These are phyloP conservation scores for Mormyrus lacerda DNA, from an alignment of 2,113 vertebrate species.

Conservation along the genomic window DNA sequence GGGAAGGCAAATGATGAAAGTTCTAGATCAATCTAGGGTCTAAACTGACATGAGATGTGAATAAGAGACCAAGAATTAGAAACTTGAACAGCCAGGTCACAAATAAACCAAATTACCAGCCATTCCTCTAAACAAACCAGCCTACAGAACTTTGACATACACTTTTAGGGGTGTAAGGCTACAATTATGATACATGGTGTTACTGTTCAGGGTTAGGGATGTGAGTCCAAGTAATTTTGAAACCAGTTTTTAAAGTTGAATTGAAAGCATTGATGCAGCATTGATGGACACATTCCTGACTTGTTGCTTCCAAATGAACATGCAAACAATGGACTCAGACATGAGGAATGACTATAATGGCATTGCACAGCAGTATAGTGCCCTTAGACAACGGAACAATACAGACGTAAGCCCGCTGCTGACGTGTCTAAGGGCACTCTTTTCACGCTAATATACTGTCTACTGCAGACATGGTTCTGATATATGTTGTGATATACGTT, in stretches of 20 bases:
- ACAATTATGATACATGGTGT: background rate
- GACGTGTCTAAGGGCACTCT: background rate
- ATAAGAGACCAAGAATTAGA: background rate
- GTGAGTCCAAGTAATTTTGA: background rate
- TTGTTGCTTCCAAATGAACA: background rate
- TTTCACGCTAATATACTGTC: background rate
- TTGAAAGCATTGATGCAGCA: background rate
- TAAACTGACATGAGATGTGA: background rate
- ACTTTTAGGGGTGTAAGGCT: background rate
- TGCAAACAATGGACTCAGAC: background rate
- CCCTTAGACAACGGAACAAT: background rate
- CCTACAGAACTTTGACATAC: background rate
- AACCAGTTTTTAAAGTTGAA: background rate
- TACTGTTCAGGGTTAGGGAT: background rate
- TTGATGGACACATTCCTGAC: background rate
- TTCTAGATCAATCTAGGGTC: background rate
- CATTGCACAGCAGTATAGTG: background rate
- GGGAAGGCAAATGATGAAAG: conserved; percentile 20
- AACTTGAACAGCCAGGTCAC: background rate
- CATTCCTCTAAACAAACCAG: background rate
- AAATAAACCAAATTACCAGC: background rate
- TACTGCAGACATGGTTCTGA: background rate
- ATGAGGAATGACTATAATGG: background rate
- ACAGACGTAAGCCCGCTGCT: background rate
- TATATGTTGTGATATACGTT: background rate